These are phyloP conservation scores for Eristalinus aeneus DNA, from an alignment of 2,888 invertebrate genomes.

Conservation along the genomic window DNA sequence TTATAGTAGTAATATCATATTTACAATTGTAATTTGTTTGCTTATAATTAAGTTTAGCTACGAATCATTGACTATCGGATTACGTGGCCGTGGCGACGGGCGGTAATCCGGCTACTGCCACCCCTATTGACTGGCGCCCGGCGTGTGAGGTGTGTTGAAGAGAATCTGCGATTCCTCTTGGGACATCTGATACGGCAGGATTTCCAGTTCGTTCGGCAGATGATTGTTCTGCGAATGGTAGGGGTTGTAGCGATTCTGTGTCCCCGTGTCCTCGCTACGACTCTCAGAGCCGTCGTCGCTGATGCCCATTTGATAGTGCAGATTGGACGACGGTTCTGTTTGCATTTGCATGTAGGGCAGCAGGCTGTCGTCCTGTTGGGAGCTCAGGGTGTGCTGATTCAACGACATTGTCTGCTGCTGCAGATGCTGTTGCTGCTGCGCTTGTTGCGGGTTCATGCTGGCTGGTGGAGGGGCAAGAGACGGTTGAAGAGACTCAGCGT, in stretches of 20 bases:
- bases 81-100: constrained; percentile 14
- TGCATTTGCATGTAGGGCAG: constrained; percentile 79
- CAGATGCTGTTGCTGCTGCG: constrained; percentile 29
- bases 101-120: constrained; percentile 46
- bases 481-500: constrained; percentile 76
- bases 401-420: constrained; percentile 50
- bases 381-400: constrained; percentile 55
- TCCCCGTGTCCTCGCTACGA: constrained; percentile 75
- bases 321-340: constrained; percentile 75
- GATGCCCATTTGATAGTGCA: constrained; percentile 79
- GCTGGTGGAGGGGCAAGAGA: constrained; percentile 57
- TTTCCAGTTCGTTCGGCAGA: constrained; percentile 78
- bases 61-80: constrained; percentile 50
- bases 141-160: constrained; percentile 77
- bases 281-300: constrained; percentile 76
- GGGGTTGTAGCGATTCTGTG: constrained; percentile 73
- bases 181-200: constrained; percentile 80
- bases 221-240: constrained; percentile 75
- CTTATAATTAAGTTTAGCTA: constrained; percentile 39
- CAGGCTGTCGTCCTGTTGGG: constrained; percentile 76
- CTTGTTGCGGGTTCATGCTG: constrained; percentile 52
- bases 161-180: constrained; percentile 81
- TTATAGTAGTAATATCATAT: constrained; percentile 38
- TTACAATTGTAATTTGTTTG: constrained; percentile 41
- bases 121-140: constrained; percentile 69